These are phyloP conservation scores for Hypsibius dujardini DNA, from an alignment of 1,140 invertebrate species.

Conservation along the genomic window DNA sequence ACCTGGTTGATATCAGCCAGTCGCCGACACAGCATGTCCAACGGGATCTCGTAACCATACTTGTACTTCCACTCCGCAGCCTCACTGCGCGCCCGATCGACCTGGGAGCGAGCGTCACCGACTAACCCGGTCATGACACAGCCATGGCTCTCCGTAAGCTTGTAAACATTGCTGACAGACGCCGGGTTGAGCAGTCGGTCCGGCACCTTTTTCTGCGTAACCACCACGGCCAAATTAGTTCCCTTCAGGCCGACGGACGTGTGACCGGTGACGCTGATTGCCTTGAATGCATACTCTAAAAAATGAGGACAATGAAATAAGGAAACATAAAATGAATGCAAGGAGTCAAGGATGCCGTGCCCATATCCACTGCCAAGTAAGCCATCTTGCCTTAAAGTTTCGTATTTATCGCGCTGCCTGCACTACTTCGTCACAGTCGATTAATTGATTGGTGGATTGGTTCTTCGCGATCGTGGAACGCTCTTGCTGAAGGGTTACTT, in stretches of 20 bases:
- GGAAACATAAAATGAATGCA: too few relatives aligned
- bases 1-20: conserved; percentile 96
- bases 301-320: too few relatives aligned
- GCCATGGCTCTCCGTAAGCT: conserved; percentile 76
- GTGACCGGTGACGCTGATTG: conserved; percentile 89
- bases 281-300: conserved; percentile 97
- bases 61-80: conserved; percentile 95
- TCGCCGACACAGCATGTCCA: conserved; percentile 74
- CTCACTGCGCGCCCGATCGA: conserved; percentile 88
- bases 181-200: conserved; percentile 78
- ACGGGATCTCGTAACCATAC: conserved; percentile 82
- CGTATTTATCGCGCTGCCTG: too few relatives aligned
- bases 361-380: too few relatives aligned
- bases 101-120: conserved; percentile 84
- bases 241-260: conserved; percentile 91
- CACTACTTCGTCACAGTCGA: too few relatives aligned
- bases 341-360: too few relatives aligned
- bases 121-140: conserved; percentile 99
- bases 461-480: too few relatives aligned
- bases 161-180: conserved; percentile 83
- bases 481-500: too few relatives aligned
- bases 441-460: too few relatives aligned
- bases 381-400: too few relatives aligned
- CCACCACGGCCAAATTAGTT: conserved; percentile 74
- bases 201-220: conserved; percentile 93